phyloP scores from a whole-genome alignment of 2,888 invertebrate species.

The Trichogramma dendrolimi region DNA sequence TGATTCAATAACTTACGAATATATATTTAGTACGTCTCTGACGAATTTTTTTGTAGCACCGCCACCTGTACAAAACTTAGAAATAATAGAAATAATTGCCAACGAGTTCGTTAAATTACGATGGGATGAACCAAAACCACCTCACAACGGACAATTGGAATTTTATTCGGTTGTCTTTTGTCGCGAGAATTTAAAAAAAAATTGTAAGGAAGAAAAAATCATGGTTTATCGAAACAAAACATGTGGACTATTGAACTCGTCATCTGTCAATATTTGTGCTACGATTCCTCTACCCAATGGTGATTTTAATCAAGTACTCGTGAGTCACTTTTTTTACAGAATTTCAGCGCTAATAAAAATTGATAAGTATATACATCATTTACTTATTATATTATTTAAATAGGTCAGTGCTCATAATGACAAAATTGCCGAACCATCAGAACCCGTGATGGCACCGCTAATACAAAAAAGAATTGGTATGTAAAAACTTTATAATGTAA shows the following conservation, averaged over 20 bases:
- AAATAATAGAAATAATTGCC: conserved; percentile 29
- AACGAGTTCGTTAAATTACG: conserved; percentile 21
- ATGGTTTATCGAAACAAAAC: background rate
- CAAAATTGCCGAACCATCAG: conserved; percentile 23
- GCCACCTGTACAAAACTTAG: conserved; percentile 30
- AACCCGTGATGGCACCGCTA: background rate
- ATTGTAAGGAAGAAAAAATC: background rate
- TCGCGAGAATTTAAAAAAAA: background rate
- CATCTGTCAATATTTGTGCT: conserved; percentile 2
- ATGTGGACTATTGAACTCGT: conserved; percentile 2
- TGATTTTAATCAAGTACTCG: conserved; percentile 8
- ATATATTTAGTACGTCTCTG: too few relatives aligned
- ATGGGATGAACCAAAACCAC: conserved; percentile 35
- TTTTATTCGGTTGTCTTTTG: conserved; percentile 27
- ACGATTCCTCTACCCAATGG: background rate
- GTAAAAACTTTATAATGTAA: background rate
- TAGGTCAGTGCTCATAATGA: conserved; percentile 34
- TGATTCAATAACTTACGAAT: too few relatives aligned
- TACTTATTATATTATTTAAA: background rate
- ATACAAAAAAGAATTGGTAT: conserved; percentile 14
- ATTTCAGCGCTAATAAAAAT: background rate
- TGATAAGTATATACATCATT: background rate
- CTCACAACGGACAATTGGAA: conserved; percentile 33
- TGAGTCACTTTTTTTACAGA: conserved; percentile 1
- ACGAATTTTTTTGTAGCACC: conserved; percentile 28